These are phyloP conservation scores for Phocoena phocoena DNA, from an alignment of 2,113 vertebrate species.

Conservation along the genomic window DNA sequence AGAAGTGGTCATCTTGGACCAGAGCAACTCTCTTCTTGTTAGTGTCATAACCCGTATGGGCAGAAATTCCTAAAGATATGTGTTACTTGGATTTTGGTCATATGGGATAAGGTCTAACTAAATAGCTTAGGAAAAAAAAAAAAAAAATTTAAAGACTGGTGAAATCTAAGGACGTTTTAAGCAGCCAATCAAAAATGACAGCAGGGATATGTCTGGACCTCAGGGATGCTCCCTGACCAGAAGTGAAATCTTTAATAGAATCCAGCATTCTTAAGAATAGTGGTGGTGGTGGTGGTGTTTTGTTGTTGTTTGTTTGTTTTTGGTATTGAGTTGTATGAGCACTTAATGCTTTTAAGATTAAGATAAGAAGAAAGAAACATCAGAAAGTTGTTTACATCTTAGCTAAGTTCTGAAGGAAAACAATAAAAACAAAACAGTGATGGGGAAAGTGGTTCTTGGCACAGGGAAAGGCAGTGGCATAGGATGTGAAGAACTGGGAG, in stretches of 20 bases:
- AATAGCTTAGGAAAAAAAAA: background rate
- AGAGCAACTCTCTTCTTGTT: background rate
- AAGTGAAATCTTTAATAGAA: background rate
- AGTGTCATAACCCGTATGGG: background rate
- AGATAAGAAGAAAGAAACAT: background rate
- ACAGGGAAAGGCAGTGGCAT: background rate
- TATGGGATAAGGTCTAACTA: background rate
- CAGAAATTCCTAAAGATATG: background rate
- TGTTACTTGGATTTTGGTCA: background rate
- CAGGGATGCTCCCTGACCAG: background rate
- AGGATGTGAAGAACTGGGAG: background rate
- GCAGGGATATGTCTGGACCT: background rate
- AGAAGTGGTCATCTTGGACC: background rate
- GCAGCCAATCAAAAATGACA: background rate
- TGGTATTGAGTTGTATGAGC: background rate
- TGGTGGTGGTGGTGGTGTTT: too few species aligned
- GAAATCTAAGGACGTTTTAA: background rate
- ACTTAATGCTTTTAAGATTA: background rate
- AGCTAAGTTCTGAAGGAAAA: background rate
- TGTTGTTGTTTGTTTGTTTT: background rate
- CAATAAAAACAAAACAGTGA: background rate
- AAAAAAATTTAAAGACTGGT: background rate
- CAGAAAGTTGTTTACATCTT: background rate
- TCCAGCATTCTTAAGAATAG: background rate
- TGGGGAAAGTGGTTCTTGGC: background rate